Conservation (phyloP, 2,888 invertebrate genomes). For the Agrochola macilenta region DNA sequence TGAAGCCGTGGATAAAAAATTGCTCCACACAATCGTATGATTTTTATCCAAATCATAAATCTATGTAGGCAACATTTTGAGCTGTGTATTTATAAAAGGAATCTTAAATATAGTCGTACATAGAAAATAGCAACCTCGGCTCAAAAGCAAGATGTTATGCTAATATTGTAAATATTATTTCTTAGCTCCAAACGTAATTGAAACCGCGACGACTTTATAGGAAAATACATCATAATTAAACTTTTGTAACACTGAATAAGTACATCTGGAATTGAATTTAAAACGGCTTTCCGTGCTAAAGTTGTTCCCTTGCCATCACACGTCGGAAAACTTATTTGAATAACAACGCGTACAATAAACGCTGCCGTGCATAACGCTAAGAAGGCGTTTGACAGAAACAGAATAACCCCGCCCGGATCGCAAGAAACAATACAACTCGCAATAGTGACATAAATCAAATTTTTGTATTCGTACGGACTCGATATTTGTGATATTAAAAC, state of each 20-base stretch:
- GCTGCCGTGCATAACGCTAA: conserved; percentile 72
- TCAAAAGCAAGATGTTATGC: conserved; percentile 55
- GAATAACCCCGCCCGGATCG: conserved; percentile 77
- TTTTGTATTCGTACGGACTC: conserved; percentile 76
- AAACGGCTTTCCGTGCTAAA: conserved; percentile 53
- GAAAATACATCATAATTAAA: conserved; percentile 60
- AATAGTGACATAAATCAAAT: conserved; percentile 84
- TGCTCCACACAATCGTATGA: conserved; percentile 46
- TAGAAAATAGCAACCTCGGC: conserved; percentile 35
- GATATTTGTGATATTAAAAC: conserved; percentile 81
- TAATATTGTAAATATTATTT: conserved; percentile 66
- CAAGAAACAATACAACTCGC: conserved; percentile 83
- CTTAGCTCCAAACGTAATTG: conserved; percentile 57
- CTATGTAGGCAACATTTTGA: conserved; percentile 25
- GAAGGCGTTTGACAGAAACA: conserved; percentile 82
- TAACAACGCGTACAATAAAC: conserved; percentile 73
- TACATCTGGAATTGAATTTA: conserved; percentile 61
- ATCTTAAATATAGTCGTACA: conserved; percentile 45
- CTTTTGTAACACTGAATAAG: conserved; percentile 46
- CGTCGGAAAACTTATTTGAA: conserved; percentile 73
- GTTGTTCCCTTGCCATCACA: conserved; percentile 57
- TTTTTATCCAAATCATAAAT: conserved; percentile 50
- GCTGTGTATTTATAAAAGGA: conserved; percentile 36
- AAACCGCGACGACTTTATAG: conserved; percentile 52
- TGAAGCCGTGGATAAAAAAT: conserved; percentile 55